A percentile compares a stretch with the other conserved stretches of the same genome.
Evolutionary conservation across 1,140 invertebrate species (phyloP).

Genomic region (Chlorops oryzae): DNA sequence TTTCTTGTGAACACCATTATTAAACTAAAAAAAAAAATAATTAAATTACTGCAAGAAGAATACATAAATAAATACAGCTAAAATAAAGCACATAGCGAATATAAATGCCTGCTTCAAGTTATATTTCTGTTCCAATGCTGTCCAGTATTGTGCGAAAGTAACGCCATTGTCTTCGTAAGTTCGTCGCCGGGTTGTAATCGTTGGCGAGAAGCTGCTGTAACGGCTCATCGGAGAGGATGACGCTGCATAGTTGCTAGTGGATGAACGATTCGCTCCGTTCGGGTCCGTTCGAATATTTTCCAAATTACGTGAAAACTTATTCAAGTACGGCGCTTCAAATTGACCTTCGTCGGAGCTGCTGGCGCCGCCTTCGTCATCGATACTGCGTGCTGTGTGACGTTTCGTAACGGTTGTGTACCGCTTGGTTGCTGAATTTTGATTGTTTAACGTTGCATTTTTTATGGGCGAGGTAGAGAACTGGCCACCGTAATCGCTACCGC

Average conservation of each 20-base stretch:
- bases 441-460: no score
- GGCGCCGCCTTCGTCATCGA: no score
- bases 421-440: no score
- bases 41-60: constrained; percentile 13
- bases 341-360: no score
- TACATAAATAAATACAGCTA: constrained; percentile 30
- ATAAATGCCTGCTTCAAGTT: constrained; percentile 30
- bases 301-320: constrained; percentile 14
- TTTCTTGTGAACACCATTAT: background rate
- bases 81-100: constrained; percentile 19
- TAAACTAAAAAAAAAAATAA: background rate
- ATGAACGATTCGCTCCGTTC: background rate
- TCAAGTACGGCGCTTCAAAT: no score
- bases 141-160: constrained; percentile 9
- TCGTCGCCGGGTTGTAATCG: background rate
- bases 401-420: no score
- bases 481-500: no score
- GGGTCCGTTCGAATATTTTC: constrained; percentile 7
- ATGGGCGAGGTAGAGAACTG: no score
- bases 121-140: constrained; percentile 27
- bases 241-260: background rate
- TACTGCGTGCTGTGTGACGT: no score
- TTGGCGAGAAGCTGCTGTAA: constrained; percentile 13
- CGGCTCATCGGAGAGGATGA: background rate
- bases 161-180: background rate